A percentile compares a stretch with the other conserved stretches of the same genome.
Conservation (phyloP, 2,888 invertebrate species). For the Hydraecia micacea region DNA sequence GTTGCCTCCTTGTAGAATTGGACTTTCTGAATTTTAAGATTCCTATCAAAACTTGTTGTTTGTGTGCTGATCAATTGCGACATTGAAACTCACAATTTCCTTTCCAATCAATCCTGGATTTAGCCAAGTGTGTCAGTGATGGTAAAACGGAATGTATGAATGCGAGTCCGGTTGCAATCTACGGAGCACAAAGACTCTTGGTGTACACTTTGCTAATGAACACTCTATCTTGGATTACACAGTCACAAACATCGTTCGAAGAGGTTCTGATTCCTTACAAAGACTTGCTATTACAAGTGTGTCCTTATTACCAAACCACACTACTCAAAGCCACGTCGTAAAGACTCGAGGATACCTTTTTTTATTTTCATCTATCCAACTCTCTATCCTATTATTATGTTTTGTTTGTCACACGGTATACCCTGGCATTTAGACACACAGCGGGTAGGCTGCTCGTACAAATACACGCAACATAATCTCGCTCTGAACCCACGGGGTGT, state of each 20-base stretch:
- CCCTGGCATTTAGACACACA: slow-evolving; percentile 65
- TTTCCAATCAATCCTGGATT: slow-evolving; percentile 47
- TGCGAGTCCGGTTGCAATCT: slow-evolving; percentile 90
- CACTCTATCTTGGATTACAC: slow-evolving; percentile 90
- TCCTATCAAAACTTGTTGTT: slow-evolving; percentile 35
- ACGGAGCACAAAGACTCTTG: slow-evolving; percentile 91
- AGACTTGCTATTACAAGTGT: slow-evolving; percentile 56
- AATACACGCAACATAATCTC: slow-evolving; percentile 90
- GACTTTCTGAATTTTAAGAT: slow-evolving; percentile 42
- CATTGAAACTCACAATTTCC: slow-evolving; percentile 37
- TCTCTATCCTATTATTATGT: slow-evolving; percentile 87
- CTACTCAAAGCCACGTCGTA: slow-evolving; percentile 64
- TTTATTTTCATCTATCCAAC: slow-evolving; percentile 87
- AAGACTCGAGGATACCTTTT: slow-evolving; percentile 73
- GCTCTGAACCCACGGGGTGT: slow-evolving; percentile 83
- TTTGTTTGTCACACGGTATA: slow-evolving; percentile 71
- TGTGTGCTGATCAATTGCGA: slow-evolving; percentile 23
- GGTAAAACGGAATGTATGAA: slow-evolving; percentile 77
- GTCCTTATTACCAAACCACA: slow-evolving; percentile 65
- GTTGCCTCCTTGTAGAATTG: slow-evolving; percentile 54
- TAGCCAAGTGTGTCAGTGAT: slow-evolving; percentile 53
- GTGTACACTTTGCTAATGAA: slow-evolving; percentile 88
- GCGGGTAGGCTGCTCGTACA: slow-evolving; percentile 86
- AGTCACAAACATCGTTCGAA: slow-evolving; percentile 87
- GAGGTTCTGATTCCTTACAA: slow-evolving; percentile 65